Conservation (phyloP, 2,888 invertebrate genomes). For the Thereva nobilitata region DNA sequence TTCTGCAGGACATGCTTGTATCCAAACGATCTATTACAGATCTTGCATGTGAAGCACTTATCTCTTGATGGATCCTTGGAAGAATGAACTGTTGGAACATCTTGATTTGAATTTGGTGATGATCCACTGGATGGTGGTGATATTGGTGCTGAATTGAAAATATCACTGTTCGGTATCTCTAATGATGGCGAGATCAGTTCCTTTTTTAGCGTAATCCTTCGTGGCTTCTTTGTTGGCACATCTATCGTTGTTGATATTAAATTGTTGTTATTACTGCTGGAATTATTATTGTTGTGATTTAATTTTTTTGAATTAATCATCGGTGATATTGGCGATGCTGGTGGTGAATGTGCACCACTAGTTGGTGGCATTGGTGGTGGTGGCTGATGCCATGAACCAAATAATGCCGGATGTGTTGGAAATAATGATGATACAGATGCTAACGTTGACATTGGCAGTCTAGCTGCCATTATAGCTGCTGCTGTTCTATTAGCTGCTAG, state of each 20-base stretch:
- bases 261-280: conserved; percentile 29
- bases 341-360: conserved; percentile 53
- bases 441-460: conserved; percentile 55
- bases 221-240: conserved; percentile 51
- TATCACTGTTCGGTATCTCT: conserved; percentile 48
- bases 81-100: conserved; percentile 43
- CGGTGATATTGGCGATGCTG: conserved; percentile 55
- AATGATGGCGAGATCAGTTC: conserved; percentile 52
- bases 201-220: conserved; percentile 54
- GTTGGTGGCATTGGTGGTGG: conserved; percentile 45
- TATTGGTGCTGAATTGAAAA: conserved; percentile 55
- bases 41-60: conserved; percentile 85
- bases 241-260: conserved; percentile 46
- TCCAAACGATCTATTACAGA: conserved; percentile 86
- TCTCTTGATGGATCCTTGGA: conserved; percentile 67
- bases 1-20: conserved; percentile 94
- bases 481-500: conserved; percentile 56
- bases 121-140: conserved; percentile 63
- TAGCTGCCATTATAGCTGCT: conserved; percentile 56
- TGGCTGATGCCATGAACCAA: conserved; percentile 52
- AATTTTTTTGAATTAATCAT: conserved; percentile 41
- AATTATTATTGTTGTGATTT: conserved; percentile 36
- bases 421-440: conserved; percentile 52
- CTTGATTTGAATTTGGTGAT: conserved; percentile 59
- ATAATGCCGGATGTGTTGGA: conserved; percentile 56